Conservation (phyloP, 1,140 invertebrate species). For the Copidosoma floridanum region DNA sequence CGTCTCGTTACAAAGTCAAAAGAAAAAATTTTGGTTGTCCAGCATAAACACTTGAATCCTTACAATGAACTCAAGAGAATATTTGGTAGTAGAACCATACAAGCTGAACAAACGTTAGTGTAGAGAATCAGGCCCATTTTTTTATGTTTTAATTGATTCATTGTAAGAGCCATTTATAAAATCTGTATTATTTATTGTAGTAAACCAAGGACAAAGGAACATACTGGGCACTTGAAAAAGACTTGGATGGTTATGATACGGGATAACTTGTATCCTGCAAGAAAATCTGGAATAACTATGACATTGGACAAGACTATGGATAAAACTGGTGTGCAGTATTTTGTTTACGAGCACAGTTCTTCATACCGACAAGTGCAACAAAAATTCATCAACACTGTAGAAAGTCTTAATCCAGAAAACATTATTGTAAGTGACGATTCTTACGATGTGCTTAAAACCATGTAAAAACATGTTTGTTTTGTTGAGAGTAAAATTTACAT, state of each 20-base stretch:
- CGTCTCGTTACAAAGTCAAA: conserved; percentile 38
- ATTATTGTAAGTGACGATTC: conserved; percentile 15
- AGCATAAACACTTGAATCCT: conserved; percentile 76
- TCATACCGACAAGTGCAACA: conserved; percentile 75
- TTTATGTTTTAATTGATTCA: conserved; percentile 7
- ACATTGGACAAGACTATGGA: conserved; percentile 57
- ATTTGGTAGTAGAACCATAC: conserved; percentile 79
- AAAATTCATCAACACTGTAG: conserved; percentile 74
- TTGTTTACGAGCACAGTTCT: conserved; percentile 76
- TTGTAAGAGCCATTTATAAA: background rate
- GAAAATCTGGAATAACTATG: conserved; percentile 76
- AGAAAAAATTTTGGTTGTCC: conserved; percentile 62
- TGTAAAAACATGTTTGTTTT: background rate
- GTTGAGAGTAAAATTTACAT: background rate
- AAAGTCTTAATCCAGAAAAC: conserved; percentile 54
- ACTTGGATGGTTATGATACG: conserved; percentile 68
- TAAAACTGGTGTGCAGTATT: conserved; percentile 61
- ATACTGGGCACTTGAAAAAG: conserved; percentile 60
- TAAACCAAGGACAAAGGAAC: conserved; percentile 61
- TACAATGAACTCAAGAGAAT: conserved; percentile 82
- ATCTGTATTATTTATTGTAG: conserved; percentile 35
- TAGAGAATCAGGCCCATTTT: background rate
- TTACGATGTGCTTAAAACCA: no score
- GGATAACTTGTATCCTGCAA: conserved; percentile 67
- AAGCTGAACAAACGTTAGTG: conserved; percentile 65